phyloP scores from a whole-genome alignment of 2,888 invertebrate species.

The Shargacucullia verbasci region DNA sequence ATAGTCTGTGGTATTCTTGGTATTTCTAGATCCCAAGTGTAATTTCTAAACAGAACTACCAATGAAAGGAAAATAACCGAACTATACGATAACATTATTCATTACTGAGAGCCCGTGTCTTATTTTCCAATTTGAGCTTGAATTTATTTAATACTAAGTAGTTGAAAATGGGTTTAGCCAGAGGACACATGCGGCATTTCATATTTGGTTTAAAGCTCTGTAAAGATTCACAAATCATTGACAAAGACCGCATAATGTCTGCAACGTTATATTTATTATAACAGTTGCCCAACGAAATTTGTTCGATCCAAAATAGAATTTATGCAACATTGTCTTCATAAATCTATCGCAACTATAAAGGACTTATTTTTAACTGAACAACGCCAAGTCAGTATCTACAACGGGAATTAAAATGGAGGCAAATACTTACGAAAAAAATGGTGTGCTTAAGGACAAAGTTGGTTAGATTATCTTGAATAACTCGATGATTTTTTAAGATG shows the following conservation, averaged over 20 bases:
- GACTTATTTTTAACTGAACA: conserved; percentile 2
- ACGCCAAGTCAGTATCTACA: neutral
- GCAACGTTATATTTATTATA: conserved; percentile 5
- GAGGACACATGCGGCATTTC: neutral
- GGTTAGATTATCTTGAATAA: conserved; percentile 28
- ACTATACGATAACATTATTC: too few species aligned
- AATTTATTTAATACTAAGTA: too few species aligned
- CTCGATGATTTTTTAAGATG: conserved; percentile 39
- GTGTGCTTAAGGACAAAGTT: conserved; percentile 35
- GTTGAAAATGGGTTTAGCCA: neutral
- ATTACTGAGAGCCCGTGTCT: too few species aligned
- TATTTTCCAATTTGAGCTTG: neutral
- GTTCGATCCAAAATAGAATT: neutral
- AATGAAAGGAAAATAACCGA: too few species aligned
- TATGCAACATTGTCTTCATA: conserved; percentile 9
- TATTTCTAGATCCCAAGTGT: too few species aligned
- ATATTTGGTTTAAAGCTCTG: neutral
- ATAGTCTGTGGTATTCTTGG: too few species aligned
- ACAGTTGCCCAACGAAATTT: neutral
- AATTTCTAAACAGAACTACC: too few species aligned
- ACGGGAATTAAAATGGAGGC: too few species aligned
- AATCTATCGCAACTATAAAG: conserved; percentile 15
- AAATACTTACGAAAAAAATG: conserved; percentile 22
- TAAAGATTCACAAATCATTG: conserved; percentile 1
- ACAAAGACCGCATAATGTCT: conserved; percentile 9